Percentiles rank a stretch among this genome's conserved stretches.
These are phyloP conservation scores for Cydia pomonella DNA, from an alignment of 1,140 invertebrate species.

Conservation along the genomic window DNA sequence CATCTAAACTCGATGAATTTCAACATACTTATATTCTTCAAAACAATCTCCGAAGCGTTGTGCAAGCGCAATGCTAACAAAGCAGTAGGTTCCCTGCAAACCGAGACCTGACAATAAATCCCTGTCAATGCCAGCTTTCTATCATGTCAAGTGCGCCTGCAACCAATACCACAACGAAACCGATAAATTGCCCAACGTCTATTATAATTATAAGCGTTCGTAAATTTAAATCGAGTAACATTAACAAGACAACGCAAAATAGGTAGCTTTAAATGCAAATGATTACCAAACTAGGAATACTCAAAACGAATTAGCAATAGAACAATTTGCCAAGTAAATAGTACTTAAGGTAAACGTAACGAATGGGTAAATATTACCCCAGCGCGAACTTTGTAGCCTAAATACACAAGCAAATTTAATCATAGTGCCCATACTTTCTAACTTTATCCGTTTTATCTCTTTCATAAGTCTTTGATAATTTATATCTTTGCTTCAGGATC, in stretches of 20 bases:
- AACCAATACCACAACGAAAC: not conserved
- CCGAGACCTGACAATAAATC: slow-evolving; percentile 4
- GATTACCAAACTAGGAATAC: not conserved
- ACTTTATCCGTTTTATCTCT: slow-evolving; percentile 7
- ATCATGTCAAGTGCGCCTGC: slow-evolving; percentile 20
- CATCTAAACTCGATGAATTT: too few species aligned
- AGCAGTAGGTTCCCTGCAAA: not conserved
- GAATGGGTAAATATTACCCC: not conserved
- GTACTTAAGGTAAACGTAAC: slow-evolving; percentile 16
- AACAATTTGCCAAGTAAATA: slow-evolving; percentile 26
- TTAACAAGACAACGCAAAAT: slow-evolving; percentile 11
- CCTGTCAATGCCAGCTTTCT: slow-evolving; percentile 26
- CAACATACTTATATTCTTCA: not conserved
- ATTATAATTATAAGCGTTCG: slow-evolving; percentile 18
- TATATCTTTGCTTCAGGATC: slow-evolving; percentile 10
- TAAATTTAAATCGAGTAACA: not conserved
- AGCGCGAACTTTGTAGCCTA: slow-evolving; percentile 10
- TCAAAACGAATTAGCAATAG: slow-evolving; percentile 1
- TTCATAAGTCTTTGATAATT: slow-evolving; percentile 26
- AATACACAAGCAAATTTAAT: slow-evolving; percentile 6
- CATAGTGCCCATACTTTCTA: slow-evolving; percentile 10
- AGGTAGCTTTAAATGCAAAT: slow-evolving; percentile 14
- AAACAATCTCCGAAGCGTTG: not conserved
- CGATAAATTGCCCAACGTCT: slow-evolving; percentile 16
- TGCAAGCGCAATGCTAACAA: slow-evolving; percentile 9